These are phyloP conservation scores for Aphyosemion australe DNA, from an alignment of 2,113 vertebrate genomes.

Conservation along the genomic window DNA sequence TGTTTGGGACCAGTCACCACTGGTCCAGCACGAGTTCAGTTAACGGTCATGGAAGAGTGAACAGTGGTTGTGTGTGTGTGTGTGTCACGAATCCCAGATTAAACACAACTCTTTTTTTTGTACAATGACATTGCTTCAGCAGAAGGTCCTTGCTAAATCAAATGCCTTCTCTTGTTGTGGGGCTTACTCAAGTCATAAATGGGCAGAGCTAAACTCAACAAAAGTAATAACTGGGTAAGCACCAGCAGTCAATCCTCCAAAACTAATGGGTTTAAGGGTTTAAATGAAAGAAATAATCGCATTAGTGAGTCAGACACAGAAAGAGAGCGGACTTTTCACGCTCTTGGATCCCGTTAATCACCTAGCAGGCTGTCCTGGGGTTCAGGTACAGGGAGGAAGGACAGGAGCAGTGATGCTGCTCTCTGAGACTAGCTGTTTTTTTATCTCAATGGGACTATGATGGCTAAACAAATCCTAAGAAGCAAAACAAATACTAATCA, in stretches of 20 bases:
- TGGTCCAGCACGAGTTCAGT: slow-evolving; percentile 17
- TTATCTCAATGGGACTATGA: slow-evolving; percentile 34
- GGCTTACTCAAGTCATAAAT: slow-evolving; percentile 44
- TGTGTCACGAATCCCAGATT: too few relatives aligned
- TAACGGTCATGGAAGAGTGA: slow-evolving; percentile 13
- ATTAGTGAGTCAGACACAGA: slow-evolving; percentile 70
- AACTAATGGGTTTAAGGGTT: slow-evolving; percentile 78
- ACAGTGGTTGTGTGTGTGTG: not conserved
- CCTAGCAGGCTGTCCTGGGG: slow-evolving; percentile 53
- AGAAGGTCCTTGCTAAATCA: slow-evolving; percentile 4
- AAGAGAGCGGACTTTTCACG: slow-evolving; percentile 67
- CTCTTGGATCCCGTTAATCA: slow-evolving; percentile 70
- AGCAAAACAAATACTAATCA: slow-evolving; percentile 57
- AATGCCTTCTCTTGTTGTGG: slow-evolving; percentile 26
- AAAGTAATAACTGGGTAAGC: slow-evolving; percentile 69
- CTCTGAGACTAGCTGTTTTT: slow-evolving; percentile 40
- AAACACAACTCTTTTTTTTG: not conserved
- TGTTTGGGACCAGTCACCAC: too few relatives aligned
- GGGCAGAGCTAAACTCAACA: slow-evolving; percentile 59
- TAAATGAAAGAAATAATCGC: slow-evolving; percentile 77
- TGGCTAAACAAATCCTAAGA: slow-evolving; percentile 46
- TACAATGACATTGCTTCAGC: slow-evolving; percentile 10
- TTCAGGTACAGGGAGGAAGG: slow-evolving; percentile 62
- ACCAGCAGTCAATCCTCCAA: slow-evolving; percentile 76
- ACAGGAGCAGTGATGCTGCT: slow-evolving; percentile 17